Conservation (phyloP, 64 coral and sea anemone genomes). For the Pachyseris speciosa region DNA sequence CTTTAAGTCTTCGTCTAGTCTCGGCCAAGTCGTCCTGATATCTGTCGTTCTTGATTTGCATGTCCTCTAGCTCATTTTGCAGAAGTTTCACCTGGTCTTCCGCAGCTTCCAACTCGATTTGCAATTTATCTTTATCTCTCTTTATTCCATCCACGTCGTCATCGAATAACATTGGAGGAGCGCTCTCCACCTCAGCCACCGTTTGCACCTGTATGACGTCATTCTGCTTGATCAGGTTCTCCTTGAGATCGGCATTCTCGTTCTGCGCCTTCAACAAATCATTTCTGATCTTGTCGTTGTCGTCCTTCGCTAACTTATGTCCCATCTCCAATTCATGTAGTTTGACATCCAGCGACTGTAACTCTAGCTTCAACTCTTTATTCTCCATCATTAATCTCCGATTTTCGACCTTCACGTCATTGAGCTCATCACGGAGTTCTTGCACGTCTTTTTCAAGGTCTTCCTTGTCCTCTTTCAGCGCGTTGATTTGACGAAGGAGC, state of each 20-base stretch:
- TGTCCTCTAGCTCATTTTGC: slow-evolving; percentile 56
- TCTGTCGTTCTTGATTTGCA: slow-evolving; percentile 58
- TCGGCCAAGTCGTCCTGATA: slow-evolving; percentile 43
- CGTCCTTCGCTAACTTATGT: slow-evolving; percentile 75
- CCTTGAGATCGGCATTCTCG: slow-evolving; percentile 68
- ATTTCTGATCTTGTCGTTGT: slow-evolving; percentile 67
- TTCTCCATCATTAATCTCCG: slow-evolving; percentile 71
- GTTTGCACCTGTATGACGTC: slow-evolving; percentile 66
- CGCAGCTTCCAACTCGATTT: slow-evolving; percentile 68
- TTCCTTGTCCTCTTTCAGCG: slow-evolving; percentile 73
- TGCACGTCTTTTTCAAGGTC: slow-evolving; percentile 68
- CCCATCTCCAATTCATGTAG: slow-evolving; percentile 66
- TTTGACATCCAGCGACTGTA: slow-evolving; percentile 71
- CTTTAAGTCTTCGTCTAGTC: slow-evolving; percentile 73
- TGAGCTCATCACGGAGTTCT: slow-evolving; percentile 73
- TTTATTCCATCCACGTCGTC: slow-evolving; percentile 78
- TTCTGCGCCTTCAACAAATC: slow-evolving; percentile 65
- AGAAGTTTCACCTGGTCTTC: slow-evolving; percentile 58
- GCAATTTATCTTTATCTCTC: slow-evolving; percentile 76
- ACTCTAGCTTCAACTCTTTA: slow-evolving; percentile 74
- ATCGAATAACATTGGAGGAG: slow-evolving; percentile 75
- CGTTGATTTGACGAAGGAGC: slow-evolving; percentile 36
- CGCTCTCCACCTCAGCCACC: slow-evolving; percentile 75
- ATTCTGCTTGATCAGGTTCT: slow-evolving; percentile 23
- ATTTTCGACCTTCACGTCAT: slow-evolving; percentile 58